Evolutionary conservation across 1,140 invertebrate genomes (phyloP), one percentile per base, ranked within the genome.

Genomic region (Anagrus nilaparvatae): DNA sequence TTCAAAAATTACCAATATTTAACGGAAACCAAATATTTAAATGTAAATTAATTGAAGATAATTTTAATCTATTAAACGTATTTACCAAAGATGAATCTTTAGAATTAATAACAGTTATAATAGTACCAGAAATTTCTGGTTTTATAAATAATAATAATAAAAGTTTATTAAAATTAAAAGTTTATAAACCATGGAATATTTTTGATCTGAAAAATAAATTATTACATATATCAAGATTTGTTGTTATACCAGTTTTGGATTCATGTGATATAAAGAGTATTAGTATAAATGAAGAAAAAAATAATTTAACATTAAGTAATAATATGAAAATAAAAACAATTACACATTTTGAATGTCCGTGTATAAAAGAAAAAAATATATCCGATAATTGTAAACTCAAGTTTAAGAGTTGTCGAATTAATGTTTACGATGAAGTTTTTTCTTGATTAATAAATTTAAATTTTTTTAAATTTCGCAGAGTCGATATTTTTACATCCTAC

Each of bases 161-260:
- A 19, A n/a, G n/a, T n/a, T n/a, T n/a, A n/a, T 49, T 46, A 47
- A 39, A 36, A 10, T 48, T 67, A 42, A 63, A 62, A 34, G 44
- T 69, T 42, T 65, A 59, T 47, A 50, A 54, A 5, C 61, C 65
- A 1, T 65, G 56, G 59, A 54, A 56, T 29, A 38, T 60, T 13
- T 31, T 68, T 12, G 54, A 66, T 40, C 18, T 34, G 10, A 29
- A 50, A 12, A 43, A 49, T 28, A 19, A 44, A 29, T 30, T 57
- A 2, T 23, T 66, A 1, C 55, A 55, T 40, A 51, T 54, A 20
- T 50, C 45, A 1, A 54, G 55, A 32, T 61, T 68, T 43, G 54
- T 46, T 33, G 45, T 59, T 27, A 44, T 41, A 17, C 13, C 46
- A 8, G 31, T 23, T 31, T 1, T 12, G 8, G 5, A 36, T 4